Evolutionary conservation across 2,888 invertebrate species (phyloP), one percentile per base, ranked within the genome.

Genomic region (Ypsolopha sequella): DNA sequence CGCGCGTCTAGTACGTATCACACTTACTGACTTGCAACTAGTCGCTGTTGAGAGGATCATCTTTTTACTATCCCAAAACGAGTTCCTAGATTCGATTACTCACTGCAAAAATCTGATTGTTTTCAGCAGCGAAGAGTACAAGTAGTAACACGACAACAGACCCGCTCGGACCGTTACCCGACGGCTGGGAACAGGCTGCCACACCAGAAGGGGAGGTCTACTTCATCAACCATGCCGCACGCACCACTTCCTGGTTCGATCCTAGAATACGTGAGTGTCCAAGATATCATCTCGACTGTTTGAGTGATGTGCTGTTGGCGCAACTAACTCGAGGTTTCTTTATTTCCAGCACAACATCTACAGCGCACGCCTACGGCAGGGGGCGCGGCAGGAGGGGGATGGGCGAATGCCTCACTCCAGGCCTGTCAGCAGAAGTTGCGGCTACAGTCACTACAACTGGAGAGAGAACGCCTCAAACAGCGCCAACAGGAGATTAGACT

Each of bases 231-330:
- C 97, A 97, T 86, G 92, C 93, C 78, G 93, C 95, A 61, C 92
- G 96, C 84, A 96, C 96, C 70, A 98, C 98, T 60, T 97, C 97
- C 70, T 98, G 98, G 98, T 97, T 96, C 88, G 97, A 98, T 88
- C 98, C 98, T 68, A 91, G 97, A 91, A 94, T 98, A 91, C 96
- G 96, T 96, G 91, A 94, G 95, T 93, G 24, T 24, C 24, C 24
- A 24, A 24, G 24, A 24, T 24, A 24, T 24, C 24, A 24, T 56
- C 54, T 41, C 7, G 7, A 41, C 1, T 11, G 41, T 7, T 11
- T 41, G 41, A 38, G 9, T n/a, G 41, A 41, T 13, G n/a, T 11
- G 41, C 41, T 2, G 10, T 9, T 45, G 45, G 6, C 39, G 24
- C 24, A 24, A 24, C 24, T 24, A 24, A 24, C 24, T 24, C 24